These are phyloP conservation scores for Euleptes europaea DNA, from an alignment of 2,113 vertebrate species.

Conservation along the genomic window DNA sequence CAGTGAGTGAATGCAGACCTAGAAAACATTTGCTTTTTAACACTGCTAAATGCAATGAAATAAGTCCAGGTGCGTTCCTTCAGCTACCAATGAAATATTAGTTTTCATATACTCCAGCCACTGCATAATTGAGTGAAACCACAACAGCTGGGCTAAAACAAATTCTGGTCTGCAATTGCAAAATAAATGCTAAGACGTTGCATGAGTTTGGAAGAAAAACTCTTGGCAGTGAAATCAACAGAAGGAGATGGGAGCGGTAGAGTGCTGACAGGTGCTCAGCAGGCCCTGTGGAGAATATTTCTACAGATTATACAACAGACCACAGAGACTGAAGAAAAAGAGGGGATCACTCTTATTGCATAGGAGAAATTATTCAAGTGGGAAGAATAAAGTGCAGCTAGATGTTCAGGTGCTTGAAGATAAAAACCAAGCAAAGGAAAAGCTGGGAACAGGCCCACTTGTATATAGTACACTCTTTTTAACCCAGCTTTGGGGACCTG, in stretches of 20 bases:
- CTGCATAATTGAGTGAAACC: background rate
- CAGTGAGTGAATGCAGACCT: too few species aligned
- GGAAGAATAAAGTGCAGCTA: constrained; percentile 12
- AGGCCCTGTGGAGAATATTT: background rate
- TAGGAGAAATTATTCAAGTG: constrained; percentile 28
- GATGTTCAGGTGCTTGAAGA: background rate
- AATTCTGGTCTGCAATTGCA: background rate
- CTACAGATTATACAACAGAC: background rate
- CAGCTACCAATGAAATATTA: background rate
- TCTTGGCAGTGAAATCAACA: constrained; percentile 23
- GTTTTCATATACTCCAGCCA: background rate
- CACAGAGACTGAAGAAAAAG: background rate
- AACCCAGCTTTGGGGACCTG: background rate
- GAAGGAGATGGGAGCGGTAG: constrained; percentile 14
- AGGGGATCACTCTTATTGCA: background rate
- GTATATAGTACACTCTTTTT: background rate
- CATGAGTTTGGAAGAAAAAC: constrained; percentile 3
- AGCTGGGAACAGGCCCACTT: background rate
- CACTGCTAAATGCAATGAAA: background rate
- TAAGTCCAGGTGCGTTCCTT: background rate
- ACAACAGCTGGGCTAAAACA: constrained; percentile 10
- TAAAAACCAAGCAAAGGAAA: background rate
- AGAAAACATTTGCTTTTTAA: background rate
- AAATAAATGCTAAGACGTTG: constrained; percentile 6
- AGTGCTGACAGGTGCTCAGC: background rate